Base-by-base conservation (phyloP, 2,113 vertebrate species). In the Pedetes capensis region DNA sequence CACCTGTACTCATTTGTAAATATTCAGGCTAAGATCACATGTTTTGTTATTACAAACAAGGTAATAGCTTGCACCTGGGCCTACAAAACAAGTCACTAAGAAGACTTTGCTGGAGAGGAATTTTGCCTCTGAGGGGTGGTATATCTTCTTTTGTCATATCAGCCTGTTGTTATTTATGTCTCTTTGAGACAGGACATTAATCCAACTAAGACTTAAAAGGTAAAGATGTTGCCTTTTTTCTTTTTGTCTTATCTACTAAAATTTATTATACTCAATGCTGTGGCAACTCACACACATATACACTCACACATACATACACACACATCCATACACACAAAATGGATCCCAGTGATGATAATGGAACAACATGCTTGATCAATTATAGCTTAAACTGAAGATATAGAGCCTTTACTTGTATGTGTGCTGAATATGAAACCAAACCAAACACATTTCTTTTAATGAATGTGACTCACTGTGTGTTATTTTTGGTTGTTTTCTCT, bases 1-100 rank as follows among this genome's bases (percentile, higher is more conserved):
- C 96, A 95, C 95, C 97, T 96, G 95, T 85, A 94, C 95, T 93
- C 39, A 13, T 89, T 96, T 96, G 95, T 92, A 97, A 97, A 96
- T 93, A 96, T 72, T 93, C 94, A 93, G 92, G 76, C 71, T 78
- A 89, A 88, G 51, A 92, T 88, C 92, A 93, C 87, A 95, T 83
- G 79, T 78, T 94, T 93, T 94, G 44, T 95, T 96, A 87, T 89
- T 75, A 87, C 72, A 95, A 91, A 93, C 80, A 87, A 55, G 49
- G 76, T 96, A 97, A 97, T 96, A 87, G 81, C 87, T 96, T 96
- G 84, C 93, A 97, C 92, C 95, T 97, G 97, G 82, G 69, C n/a
- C 13, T 61, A 34, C 85, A 79, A 76, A 53, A 37, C 27, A n/a
- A 76, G 4, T 63, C 22, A 57, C 55, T 18, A 27, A 69, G 57